Conservation (phyloP, 2,888 invertebrate species). For the Syrista parreyssii region DNA sequence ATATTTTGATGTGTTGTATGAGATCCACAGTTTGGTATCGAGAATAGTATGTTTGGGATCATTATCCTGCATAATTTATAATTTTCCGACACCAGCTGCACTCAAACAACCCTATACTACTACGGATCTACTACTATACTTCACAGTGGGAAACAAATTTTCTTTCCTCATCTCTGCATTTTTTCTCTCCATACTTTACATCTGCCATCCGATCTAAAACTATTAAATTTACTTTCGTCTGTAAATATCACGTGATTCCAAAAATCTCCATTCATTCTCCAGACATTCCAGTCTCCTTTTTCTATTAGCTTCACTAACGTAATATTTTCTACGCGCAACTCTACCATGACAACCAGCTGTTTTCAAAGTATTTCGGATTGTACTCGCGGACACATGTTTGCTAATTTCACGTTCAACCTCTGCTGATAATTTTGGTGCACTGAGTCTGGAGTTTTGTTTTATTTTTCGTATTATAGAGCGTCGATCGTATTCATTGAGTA, state of each 20-base stretch:
- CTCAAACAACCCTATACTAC: constrained; percentile 42
- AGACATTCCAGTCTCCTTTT: constrained; percentile 10
- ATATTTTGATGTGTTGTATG: not conserved
- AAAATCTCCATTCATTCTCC: constrained; percentile 10
- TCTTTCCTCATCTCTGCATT: constrained; percentile 30
- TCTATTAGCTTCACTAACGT: not conserved
- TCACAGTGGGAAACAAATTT: constrained; percentile 36
- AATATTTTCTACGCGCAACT: constrained; percentile 5
- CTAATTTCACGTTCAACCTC: no score
- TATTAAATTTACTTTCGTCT: constrained; percentile 40
- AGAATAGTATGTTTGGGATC: not conserved
- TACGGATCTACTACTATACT: constrained; percentile 45
- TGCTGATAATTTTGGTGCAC: no score
- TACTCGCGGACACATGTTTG: no score
- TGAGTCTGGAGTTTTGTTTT: no score
- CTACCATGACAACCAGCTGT: not conserved
- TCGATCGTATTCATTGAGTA: no score
- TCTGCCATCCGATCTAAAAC: constrained; percentile 27
- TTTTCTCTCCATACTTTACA: constrained; percentile 31
- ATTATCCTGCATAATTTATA: constrained; percentile 13
- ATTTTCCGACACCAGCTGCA: constrained; percentile 31
- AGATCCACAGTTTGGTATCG: no score
- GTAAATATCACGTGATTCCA: constrained; percentile 40
- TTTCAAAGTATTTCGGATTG: no score
- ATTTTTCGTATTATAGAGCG: no score